Evolutionary conservation across 2,113 vertebrate genomes (phyloP).

Genomic region (Geococcyx californianus): DNA sequence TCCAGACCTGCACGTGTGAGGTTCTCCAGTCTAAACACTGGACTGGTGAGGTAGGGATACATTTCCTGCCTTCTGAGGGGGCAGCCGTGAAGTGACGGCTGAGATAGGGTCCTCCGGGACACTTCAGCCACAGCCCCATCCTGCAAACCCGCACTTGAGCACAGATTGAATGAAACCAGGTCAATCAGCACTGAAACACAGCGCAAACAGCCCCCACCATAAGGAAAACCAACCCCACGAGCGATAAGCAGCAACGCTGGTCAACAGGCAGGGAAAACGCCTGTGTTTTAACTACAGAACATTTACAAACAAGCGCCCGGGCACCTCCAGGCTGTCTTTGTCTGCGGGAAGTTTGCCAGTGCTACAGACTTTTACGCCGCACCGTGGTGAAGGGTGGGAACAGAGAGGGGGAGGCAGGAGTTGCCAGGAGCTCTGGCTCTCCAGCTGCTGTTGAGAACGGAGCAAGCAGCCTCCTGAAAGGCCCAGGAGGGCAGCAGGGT

Average conservation of each 20-base stretch:
- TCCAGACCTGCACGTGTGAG: accelerated
- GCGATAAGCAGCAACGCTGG: accelerated
- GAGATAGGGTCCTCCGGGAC: accelerated
- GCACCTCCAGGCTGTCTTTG: neutral
- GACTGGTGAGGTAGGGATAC: accelerated
- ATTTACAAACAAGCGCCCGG: neutral
- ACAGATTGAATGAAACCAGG: neutral
- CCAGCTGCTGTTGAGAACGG: accelerated
- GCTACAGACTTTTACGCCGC: accelerated
- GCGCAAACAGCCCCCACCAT: accelerated
- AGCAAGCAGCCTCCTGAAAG: neutral
- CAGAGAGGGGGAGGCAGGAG: accelerated
- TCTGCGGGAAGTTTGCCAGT: accelerated
- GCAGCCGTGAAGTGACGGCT: accelerated
- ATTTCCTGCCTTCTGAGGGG: accelerated
- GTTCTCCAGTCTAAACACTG: accelerated
- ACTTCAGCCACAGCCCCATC: accelerated
- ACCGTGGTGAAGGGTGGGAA: accelerated
- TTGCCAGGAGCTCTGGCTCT: too few species aligned
- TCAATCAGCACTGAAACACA: accelerated
- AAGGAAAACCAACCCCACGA: too few species aligned
- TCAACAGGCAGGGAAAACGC: accelerated
- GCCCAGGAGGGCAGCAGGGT: neutral
- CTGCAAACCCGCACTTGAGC: accelerated
- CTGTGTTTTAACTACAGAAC: accelerated